phyloP scores from a whole-genome alignment of 1,140 invertebrate genomes.

The Mya arenaria region DNA sequence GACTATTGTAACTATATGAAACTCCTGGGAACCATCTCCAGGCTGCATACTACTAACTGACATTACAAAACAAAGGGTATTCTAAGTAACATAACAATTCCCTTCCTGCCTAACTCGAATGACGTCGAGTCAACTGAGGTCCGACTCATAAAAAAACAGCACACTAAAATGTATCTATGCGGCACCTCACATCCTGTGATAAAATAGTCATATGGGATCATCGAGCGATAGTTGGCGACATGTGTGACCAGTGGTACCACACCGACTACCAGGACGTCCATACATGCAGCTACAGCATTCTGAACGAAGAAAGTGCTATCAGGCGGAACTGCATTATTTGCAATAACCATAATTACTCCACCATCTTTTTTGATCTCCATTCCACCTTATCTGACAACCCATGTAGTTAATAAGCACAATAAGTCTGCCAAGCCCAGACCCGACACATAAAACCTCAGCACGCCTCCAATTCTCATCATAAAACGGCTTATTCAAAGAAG shows the following conservation, averaged over 20 bases:
- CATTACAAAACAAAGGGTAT: too few relatives aligned
- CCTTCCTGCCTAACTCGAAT: not conserved
- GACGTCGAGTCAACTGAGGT: too few relatives aligned
- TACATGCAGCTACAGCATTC: not conserved
- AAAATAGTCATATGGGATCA: not conserved
- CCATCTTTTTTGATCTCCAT: too few relatives aligned
- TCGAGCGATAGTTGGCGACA: constrained; percentile 2
- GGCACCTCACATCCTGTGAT: too few relatives aligned
- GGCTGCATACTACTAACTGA: too few relatives aligned
- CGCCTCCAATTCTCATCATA: not conserved
- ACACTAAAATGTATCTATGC: not conserved
- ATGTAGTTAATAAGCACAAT: too few relatives aligned
- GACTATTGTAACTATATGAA: too few relatives aligned
- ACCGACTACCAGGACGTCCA: not conserved
- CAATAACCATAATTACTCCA: too few relatives aligned
- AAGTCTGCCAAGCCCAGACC: not conserved
- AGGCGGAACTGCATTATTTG: not conserved
- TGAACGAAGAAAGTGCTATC: constrained; percentile 1
- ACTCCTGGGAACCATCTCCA: too few relatives aligned
- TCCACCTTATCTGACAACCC: too few relatives aligned
- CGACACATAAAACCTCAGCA: not conserved
- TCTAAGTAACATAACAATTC: too few relatives aligned
- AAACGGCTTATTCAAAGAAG: too few relatives aligned
- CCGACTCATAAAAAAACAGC: not conserved
- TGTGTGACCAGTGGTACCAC: constrained; percentile 20